A percentile compares a stretch with the other conserved stretches of the same genome.
Conservation (phyloP, 2,113 vertebrate species). For the Gnathonemus longibarbis region DNA sequence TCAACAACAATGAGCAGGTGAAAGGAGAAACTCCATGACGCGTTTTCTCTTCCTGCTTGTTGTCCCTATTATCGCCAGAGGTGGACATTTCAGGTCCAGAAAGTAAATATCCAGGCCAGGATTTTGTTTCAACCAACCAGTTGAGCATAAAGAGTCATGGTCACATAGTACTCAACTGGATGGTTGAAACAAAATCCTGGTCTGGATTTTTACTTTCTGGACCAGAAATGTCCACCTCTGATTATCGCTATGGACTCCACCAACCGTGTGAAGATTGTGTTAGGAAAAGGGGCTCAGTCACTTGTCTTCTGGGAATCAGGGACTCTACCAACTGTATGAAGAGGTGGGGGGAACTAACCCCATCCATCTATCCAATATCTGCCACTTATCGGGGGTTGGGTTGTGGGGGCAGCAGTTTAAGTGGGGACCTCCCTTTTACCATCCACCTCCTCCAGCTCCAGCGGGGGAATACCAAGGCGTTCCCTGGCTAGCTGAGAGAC, state of each 20-base stretch:
- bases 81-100: too few species aligned
- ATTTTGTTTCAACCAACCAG: too few species aligned
- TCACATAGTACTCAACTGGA: too few species aligned
- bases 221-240: not conserved
- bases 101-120: too few species aligned
- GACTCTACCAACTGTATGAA: not conserved
- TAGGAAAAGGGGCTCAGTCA: not conserved
- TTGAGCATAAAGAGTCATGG: too few species aligned
- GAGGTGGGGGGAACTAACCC: not conserved
- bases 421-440: not conserved
- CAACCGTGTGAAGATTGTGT: not conserved
- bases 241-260: not conserved
- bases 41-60: not conserved
- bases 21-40: conserved; percentile 51
- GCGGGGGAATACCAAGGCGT: not conserved
- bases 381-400: not conserved
- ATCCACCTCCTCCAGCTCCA: not conserved
- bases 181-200: too few species aligned
- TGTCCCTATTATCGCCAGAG: not conserved
- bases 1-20: conserved; percentile 57
- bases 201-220: too few species aligned
- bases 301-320: not conserved
- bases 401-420: not conserved
- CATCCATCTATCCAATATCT: not conserved
- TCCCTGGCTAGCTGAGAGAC: not conserved